Evolutionary conservation across 2,888 invertebrate species (phyloP).

Genomic region (Cotesia congregata): DNA sequence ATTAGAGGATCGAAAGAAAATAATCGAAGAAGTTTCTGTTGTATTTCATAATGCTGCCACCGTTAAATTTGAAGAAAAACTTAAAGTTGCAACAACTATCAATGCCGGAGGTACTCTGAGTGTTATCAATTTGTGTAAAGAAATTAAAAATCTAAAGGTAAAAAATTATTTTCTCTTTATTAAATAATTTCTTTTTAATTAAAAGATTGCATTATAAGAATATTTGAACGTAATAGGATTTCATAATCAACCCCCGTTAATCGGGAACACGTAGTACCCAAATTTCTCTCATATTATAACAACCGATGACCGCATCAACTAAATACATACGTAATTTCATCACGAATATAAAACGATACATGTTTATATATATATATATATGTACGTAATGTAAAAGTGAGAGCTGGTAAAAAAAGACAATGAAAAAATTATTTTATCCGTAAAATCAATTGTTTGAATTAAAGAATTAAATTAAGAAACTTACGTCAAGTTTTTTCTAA

Average conservation of each 20-base stretch:
- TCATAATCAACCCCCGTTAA: conserved; percentile 44
- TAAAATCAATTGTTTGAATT: not conserved
- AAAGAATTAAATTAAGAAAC: conserved; percentile 3
- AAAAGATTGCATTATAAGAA: conserved; percentile 52
- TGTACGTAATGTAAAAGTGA: conserved; percentile 19
- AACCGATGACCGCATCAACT: conserved; percentile 9
- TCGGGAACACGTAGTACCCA: conserved; percentile 42
- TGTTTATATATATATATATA: conserved; percentile 13
- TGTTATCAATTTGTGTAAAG: conserved; percentile 76
- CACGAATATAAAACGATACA: conserved; percentile 15
- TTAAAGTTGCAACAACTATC: conserved; percentile 78
- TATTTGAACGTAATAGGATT: conserved; percentile 35
- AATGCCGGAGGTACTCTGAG: conserved; percentile 79
- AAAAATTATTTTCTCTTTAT: conserved; percentile 44
- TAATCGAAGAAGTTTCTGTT: conserved; percentile 73
- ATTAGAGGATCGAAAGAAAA: conserved; percentile 70
- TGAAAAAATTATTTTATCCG: not conserved
- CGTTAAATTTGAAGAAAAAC: conserved; percentile 81
- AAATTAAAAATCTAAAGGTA: conserved; percentile 78
- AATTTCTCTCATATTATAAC: conserved; percentile 43
- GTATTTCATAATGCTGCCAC: conserved; percentile 85
- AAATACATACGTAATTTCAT: conserved; percentile 30
- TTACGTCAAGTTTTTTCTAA: not conserved
- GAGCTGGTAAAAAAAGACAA: conserved; percentile 10
- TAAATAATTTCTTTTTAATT: conserved; percentile 35